Base-by-base conservation (phyloP, 2,888 invertebrate genomes). In the Dolomedes plantarius region DNA sequence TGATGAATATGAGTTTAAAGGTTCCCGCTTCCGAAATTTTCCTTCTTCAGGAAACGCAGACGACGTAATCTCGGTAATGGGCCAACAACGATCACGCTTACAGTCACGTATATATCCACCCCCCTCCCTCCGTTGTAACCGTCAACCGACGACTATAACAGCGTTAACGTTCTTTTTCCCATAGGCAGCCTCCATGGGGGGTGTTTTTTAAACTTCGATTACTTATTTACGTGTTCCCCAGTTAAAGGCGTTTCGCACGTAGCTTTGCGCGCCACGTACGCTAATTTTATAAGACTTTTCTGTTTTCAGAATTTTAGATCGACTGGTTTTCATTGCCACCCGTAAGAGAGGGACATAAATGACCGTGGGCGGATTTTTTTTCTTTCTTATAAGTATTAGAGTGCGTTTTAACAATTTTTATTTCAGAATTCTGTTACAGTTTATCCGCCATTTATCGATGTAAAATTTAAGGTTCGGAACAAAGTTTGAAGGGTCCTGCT, bases 41-140 rank as follows among this genome's bases (percentile, higher is more conserved):
- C 68, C 65, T 79, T 72, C 79, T 79, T 74, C 39, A 68, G 74
- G 68, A 74, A 74, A 69, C 74, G 74, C 74, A 74, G 74, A 74
- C 81, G 81, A 74, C 81, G 81, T 74, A 81, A 81, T 81, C 81
- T 81, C 81, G 62, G 81, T 81, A 81, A 81, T 81, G 81, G 81
- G 68, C 56, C 81, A 79, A 71, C 64, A 79, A 72, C 79, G 79
- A 79, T 81, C 74, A 81, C 68, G 74, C 67, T 74, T 81, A 81
- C 81, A 81, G 81, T 74, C 81, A 81, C 81, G 81, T 81, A 46
- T 5, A 46, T 11, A 50, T 19, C 32, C 73, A 50, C 68, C 81
- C 72, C 71, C 65, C 67, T 62, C 62, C 81, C 79, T 23, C 56
- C 56, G 19, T 72, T 79, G 72, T 72, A 72, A 72, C 79, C 78